Percentiles rank a stretch among this genome's conserved stretches.
phyloP scores from a whole-genome alignment of 2,113 vertebrate genomes.

The Carollia perspicillata region DNA sequence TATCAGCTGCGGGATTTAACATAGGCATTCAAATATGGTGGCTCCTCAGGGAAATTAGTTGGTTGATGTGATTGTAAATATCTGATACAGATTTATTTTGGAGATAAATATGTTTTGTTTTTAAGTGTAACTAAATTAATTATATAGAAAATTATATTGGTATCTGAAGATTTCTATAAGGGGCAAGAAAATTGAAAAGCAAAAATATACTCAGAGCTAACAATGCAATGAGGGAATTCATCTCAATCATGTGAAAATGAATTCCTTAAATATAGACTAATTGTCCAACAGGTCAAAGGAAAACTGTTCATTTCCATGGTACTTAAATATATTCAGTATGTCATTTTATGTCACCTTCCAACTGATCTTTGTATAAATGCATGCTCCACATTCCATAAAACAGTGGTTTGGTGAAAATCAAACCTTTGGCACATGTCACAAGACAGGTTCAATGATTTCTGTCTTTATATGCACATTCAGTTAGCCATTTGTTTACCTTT shows the following conservation, averaged over 20 bases:
- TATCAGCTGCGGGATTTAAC: not conserved
- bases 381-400: not conserved
- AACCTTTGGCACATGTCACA: not conserved
- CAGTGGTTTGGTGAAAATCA: not conserved
- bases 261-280: not conserved
- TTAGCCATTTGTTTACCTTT: not conserved
- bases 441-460: not conserved
- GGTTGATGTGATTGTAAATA: not conserved
- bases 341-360: not conserved
- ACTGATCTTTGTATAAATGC: not conserved
- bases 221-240: not conserved
- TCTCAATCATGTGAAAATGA: not conserved
- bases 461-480: not conserved
- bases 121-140: not conserved
- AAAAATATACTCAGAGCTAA: not conserved
- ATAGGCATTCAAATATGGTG: not conserved
- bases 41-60: not conserved
- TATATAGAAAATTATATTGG: not conserved
- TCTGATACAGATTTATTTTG: slow-evolving; percentile 14
- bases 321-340: not conserved
- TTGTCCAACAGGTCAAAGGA: not conserved
- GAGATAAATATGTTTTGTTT: not conserved
- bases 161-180: not conserved
- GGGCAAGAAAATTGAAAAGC: not conserved
- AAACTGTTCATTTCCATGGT: not conserved